Percentiles rank a stretch among this genome's conserved stretches.
These are phyloP conservation scores for Oscheius myriophilus DNA, from an alignment of 2,888 invertebrate species.

Conservation along the genomic window DNA sequence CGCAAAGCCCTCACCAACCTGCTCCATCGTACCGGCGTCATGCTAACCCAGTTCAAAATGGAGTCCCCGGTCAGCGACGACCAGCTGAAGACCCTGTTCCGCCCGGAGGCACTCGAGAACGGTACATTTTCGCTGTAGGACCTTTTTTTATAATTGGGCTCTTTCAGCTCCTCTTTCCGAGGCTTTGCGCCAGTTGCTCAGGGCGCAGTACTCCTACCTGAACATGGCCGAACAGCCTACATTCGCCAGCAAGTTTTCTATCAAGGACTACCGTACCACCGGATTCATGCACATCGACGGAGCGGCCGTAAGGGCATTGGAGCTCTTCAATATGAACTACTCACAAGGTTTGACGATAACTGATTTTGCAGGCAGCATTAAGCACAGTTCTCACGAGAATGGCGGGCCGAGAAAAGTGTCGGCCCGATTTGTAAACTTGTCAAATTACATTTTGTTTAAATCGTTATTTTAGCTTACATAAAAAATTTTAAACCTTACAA, in stretches of 20 bases:
- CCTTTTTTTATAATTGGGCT: background rate
- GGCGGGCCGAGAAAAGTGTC: too few species aligned
- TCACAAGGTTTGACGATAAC: constrained; percentile 41
- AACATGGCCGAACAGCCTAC: constrained; percentile 20
- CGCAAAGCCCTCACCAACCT: constrained; percentile 18
- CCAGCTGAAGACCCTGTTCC: background rate
- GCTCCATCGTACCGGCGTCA: constrained; percentile 6
- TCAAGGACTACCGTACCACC: constrained; percentile 47
- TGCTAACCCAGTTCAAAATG: constrained; percentile 12
- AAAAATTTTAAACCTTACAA: too few species aligned
- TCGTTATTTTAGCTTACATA: too few species aligned
- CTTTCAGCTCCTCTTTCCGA: constrained; percentile 7
- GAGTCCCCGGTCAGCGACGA: background rate
- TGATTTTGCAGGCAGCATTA: too few species aligned
- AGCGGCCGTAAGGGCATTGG: constrained; percentile 61
- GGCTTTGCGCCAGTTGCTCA: background rate
- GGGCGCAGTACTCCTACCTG: constrained; percentile 16
- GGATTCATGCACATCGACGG: constrained; percentile 59
- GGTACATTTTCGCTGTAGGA: background rate
- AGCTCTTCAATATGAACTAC: constrained; percentile 56
- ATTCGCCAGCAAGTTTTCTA: constrained; percentile 34
- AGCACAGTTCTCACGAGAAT: too few species aligned
- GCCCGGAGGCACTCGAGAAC: too few species aligned
- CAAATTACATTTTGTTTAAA: too few species aligned
- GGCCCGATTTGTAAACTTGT: too few species aligned